phyloP scores from a whole-genome alignment of 2,797 vertebrate species.

The Epinephelus malabaricus region DNA sequence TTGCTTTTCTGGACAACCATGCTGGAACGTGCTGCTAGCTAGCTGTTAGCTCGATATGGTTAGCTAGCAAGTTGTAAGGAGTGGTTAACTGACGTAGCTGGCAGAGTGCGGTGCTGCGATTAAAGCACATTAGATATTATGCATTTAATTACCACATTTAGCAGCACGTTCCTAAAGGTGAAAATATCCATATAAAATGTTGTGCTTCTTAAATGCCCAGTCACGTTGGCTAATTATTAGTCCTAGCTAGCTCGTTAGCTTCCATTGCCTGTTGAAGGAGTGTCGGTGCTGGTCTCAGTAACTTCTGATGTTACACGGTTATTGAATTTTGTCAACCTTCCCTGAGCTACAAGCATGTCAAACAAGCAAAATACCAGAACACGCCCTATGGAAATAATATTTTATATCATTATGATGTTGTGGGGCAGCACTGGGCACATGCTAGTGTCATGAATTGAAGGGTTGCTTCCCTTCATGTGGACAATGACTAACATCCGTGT shows the following conservation, averaged over 20 bases:
- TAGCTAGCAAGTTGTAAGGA: slow-evolving; percentile 53
- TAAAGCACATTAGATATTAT: rapidly evolving
- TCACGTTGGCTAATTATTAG: slow-evolving; percentile 38
- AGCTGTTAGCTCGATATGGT: slow-evolving; percentile 37
- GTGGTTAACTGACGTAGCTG: slow-evolving; percentile 28
- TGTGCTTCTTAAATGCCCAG: background rate
- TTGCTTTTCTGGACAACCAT: slow-evolving; percentile 39
- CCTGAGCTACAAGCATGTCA: no score
- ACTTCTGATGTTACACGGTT: background rate
- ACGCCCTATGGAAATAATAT: background rate
- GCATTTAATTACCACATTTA: background rate
- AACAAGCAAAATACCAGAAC: rapidly evolving
- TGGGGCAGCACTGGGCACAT: background rate
- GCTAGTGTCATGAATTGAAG: background rate
- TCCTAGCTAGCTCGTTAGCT: slow-evolving; percentile 23
- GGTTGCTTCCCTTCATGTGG: background rate
- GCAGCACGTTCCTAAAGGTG: rapidly evolving
- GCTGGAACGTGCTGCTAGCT: slow-evolving; percentile 66
- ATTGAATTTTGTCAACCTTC: background rate
- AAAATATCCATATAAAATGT: rapidly evolving
- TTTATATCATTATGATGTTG: no score
- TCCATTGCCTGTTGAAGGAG: slow-evolving; percentile 19
- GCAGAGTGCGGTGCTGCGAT: no score
- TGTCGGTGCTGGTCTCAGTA: background rate
- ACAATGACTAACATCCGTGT: background rate